Evolutionary conservation across 2,888 invertebrate genomes (phyloP).

Genomic region (Eristalinus sepulchralis): DNA sequence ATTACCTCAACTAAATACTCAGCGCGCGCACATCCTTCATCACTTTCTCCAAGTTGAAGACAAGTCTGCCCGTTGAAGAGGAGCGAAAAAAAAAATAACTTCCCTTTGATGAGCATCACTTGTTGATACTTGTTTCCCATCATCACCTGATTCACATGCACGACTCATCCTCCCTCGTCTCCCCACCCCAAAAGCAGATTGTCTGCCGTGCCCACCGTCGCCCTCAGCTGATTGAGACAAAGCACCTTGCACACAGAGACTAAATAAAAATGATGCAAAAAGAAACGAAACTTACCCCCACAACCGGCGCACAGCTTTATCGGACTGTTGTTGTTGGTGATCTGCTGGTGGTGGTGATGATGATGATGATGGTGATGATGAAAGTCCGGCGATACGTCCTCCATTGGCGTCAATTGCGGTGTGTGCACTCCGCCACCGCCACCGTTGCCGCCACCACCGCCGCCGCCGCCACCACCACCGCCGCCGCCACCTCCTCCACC

Average conservation of each 20-base stretch:
- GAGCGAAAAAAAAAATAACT: background rate
- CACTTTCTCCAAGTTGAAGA: too few species aligned
- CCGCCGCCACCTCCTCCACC: slow-evolving; percentile 76
- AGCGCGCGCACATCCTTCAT: background rate
- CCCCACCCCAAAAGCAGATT: too few species aligned
- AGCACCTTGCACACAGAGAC: background rate
- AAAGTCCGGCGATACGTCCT: slow-evolving; percentile 78
- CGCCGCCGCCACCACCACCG: slow-evolving; percentile 72
- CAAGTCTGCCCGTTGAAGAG: background rate
- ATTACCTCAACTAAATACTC: background rate
- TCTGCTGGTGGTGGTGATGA: slow-evolving; percentile 76
- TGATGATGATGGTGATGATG: slow-evolving; percentile 75
- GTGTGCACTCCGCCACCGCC: slow-evolving; percentile 73
- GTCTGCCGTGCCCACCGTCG: background rate
- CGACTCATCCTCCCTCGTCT: too few species aligned
- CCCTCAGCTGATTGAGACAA: background rate
- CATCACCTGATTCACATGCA: background rate
- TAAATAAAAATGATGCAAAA: background rate
- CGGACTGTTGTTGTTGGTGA: slow-evolving; percentile 79
- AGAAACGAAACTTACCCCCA: slow-evolving; percentile 83
- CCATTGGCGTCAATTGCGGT: slow-evolving; percentile 78
- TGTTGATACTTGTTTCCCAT: background rate
- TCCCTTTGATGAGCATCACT: background rate
- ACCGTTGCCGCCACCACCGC: slow-evolving; percentile 65
- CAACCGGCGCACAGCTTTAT: slow-evolving; percentile 94